phyloP scores from a whole-genome alignment of 2,888 invertebrate genomes.

The Anoplius nigerrimus region DNA sequence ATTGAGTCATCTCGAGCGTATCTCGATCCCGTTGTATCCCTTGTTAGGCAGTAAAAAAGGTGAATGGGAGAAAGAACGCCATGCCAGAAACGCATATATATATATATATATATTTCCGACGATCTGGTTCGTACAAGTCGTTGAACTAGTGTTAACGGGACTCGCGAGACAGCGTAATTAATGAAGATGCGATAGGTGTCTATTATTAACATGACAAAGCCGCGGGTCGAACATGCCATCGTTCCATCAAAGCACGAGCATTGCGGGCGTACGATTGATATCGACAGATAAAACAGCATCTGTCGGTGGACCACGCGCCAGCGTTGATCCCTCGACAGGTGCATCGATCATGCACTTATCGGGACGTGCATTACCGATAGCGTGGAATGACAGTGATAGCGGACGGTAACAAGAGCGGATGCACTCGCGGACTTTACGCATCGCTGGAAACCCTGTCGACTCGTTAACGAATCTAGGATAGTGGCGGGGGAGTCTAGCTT shows the following conservation, averaged over 20 bases:
- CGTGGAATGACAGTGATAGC: conserved; percentile 6
- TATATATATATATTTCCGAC: conserved; percentile 37
- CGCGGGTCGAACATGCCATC: not conserved
- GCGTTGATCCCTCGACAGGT: no score
- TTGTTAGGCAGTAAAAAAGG: conserved; percentile 33
- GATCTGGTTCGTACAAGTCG: conserved; percentile 65
- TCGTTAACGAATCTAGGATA: no score
- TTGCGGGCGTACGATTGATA: not conserved
- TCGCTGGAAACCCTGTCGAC: no score
- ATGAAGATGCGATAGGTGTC: conserved; percentile 8
- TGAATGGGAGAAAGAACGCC: conserved; percentile 63
- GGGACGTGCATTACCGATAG: no score
- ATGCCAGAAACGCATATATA: conserved; percentile 69
- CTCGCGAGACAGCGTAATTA: not conserved
- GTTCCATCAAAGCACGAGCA: not conserved
- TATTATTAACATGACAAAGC: conserved; percentile 18
- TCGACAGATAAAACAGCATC: conserved; percentile 16
- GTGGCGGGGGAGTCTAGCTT: conserved; percentile 39
- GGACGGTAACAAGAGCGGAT: not conserved
- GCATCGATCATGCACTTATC: no score
- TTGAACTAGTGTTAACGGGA: conserved; percentile 23
- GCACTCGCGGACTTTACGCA: conserved; percentile 6
- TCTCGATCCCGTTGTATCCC: conserved; percentile 28
- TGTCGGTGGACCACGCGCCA: no score
- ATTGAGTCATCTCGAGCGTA: not conserved